A percentile compares a stretch with the other conserved stretches of the same genome.
phyloP scores from a whole-genome alignment of 1,140 invertebrate genomes.

The Conopomorpha cramerella region DNA sequence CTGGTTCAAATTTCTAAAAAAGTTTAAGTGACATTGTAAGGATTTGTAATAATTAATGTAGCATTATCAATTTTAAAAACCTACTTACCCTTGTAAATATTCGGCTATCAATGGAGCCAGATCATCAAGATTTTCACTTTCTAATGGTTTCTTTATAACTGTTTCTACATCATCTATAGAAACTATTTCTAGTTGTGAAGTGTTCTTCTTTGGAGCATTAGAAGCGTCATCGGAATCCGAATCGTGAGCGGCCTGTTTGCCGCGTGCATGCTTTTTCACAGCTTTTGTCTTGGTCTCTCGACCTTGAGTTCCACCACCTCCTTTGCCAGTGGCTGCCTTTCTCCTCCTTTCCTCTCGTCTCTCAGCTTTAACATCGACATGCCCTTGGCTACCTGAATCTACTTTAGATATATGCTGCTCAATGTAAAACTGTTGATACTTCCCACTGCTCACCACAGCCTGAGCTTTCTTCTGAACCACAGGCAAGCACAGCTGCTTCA shows the following conservation, averaged over 20 bases:
- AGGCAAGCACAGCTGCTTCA: conserved; percentile 70
- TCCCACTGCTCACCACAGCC: conserved; percentile 69
- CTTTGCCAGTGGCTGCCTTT: conserved; percentile 84
- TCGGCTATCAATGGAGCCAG: conserved; percentile 63
- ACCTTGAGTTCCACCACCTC: conserved; percentile 88
- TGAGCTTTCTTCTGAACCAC: conserved; percentile 76
- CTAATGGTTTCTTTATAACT: conserved; percentile 66
- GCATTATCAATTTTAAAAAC: no score
- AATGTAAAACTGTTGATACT: conserved; percentile 66
- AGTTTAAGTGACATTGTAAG: conserved; percentile 12
- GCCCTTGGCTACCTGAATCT: conserved; percentile 30
- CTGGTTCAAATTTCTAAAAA: conserved; percentile 58
- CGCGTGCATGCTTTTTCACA: conserved; percentile 75
- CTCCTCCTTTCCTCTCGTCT: conserved; percentile 87
- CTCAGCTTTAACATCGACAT: conserved; percentile 68
- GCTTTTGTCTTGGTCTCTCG: conserved; percentile 95
- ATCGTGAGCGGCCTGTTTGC: conserved; percentile 51
- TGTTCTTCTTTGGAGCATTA: conserved; percentile 32
- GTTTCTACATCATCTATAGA: conserved; percentile 70
- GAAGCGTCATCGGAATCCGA: conserved; percentile 68
- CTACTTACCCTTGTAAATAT: conserved; percentile 65
- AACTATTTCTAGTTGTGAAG: conserved; percentile 66
- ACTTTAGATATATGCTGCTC: conserved; percentile 63
- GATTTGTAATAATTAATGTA: no score
- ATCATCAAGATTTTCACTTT: conserved; percentile 69